A percentile compares a stretch with the other conserved stretches of the same genome.
These are phyloP conservation scores for Corbicula japonica DNA, from an alignment of 2,888 invertebrate genomes.

Conservation along the genomic window DNA sequence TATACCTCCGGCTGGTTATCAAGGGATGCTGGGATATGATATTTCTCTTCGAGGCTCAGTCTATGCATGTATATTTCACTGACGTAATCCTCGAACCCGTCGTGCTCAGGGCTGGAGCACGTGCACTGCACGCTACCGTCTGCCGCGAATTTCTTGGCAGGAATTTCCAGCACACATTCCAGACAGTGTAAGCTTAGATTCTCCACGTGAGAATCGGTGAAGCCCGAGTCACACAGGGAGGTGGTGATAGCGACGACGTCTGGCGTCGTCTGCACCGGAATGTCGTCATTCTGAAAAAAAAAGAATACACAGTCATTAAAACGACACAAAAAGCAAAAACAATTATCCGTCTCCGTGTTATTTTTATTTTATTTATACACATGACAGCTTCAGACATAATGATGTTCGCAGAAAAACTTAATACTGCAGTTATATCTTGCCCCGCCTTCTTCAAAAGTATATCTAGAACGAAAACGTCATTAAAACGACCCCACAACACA, in stretches of 20 bases:
- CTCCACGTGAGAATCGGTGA: conserved; percentile 51
- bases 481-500: too few species aligned
- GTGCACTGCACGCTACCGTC: conserved; percentile 17
- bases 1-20: conserved; percentile 76
- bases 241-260: conserved; percentile 52
- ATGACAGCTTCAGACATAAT: too few species aligned
- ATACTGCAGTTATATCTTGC: too few species aligned
- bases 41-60: conserved; percentile 73
- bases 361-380: too few species aligned
- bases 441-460: too few species aligned
- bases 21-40: conserved; percentile 70
- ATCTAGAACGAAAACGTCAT: too few species aligned
- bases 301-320: too few species aligned
- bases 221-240: conserved; percentile 70
- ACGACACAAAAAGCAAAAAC: too few species aligned
- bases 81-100: conserved; percentile 74
- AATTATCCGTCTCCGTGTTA: too few species aligned
- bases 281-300: too few species aligned
- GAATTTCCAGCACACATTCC: conserved; percentile 68
- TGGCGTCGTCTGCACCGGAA: conserved; percentile 27
- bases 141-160: conserved; percentile 19
- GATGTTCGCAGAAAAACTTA: too few species aligned
- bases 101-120: conserved; percentile 57
- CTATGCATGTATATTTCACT: conserved; percentile 75
- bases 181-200: conserved; percentile 65